Evolutionary conservation across 2,797 vertebrate genomes (phyloP), one percentile per base, ranked within the genome.

Genomic region (Masticophis lateralis): DNA sequence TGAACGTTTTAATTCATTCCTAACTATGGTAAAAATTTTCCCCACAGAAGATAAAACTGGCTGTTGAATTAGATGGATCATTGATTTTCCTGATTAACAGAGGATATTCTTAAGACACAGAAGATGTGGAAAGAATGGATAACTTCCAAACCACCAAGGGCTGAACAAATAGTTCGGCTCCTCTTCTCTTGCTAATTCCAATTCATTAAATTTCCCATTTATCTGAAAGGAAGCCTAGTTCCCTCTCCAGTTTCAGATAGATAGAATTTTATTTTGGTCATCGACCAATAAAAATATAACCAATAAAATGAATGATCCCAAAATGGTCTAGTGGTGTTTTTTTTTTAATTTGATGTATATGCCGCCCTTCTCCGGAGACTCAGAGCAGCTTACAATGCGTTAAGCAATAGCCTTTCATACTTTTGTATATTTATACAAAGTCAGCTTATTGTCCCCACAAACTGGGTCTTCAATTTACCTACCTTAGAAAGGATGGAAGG

Each of bases 1-100:
- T 37, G 18, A 79, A 43, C 8, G 1, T 43, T 79, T 22, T 20
- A 79, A 79, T 79, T 79, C 69, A 79, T 79, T 37, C 69, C 32
- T 79, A 79, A 79, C 32, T 9, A 79, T 79, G 69, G 32, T 43
- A 93, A 87, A 57, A 59, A 59, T 9, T 74, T n/a, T 57, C 86
- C 37, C 83, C 87, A 56, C 37, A 59, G 53, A 37, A 74, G 37
- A 86, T 56, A n/a, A 61, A 22, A 32, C 63, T 32, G 79, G 51
- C 53, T 57, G 32, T 93, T 69, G 89, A 28, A 87, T 43, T 87
- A 59, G 37, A 74, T 59, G 89, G 89, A 74, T 59, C 92, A 74
- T 93, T 93, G 90, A 69, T 74, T 91, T 74, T 90, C 87, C 89
- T 93, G 92, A 91, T 93, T 87, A 91, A 56, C 53, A 91, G 59